These are phyloP conservation scores for Procavia capensis DNA, from an alignment of 2,113 vertebrate species.

Conservation along the genomic window DNA sequence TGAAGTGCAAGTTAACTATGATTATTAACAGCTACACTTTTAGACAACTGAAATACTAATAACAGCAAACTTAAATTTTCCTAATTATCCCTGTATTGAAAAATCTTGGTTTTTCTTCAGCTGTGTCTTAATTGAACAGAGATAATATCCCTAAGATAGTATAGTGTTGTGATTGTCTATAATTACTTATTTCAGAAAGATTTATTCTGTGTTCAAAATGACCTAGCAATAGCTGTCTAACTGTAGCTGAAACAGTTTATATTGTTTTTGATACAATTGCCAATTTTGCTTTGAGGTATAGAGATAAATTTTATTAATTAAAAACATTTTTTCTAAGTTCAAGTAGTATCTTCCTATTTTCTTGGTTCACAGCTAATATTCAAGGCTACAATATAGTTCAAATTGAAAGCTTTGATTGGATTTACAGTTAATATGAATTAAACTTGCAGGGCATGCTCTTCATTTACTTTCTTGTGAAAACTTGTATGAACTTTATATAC, in stretches of 20 bases:
- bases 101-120: constrained; percentile 31
- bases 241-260: constrained; percentile 66
- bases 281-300: constrained; percentile 55
- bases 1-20: background rate
- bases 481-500: constrained; percentile 58
- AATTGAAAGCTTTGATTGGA: background rate
- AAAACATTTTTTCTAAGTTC: background rate
- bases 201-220: constrained; percentile 67
- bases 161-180: constrained; percentile 35
- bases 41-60: background rate
- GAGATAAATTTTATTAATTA: background rate
- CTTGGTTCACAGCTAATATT: constrained; percentile 25
- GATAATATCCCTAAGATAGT: constrained; percentile 49
- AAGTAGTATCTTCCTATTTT: constrained; percentile 34
- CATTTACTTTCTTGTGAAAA: constrained; percentile 63
- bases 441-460: background rate
- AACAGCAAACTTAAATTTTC: constrained; percentile 22
- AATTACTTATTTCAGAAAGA: constrained; percentile 69
- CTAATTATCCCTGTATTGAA: constrained; percentile 51
- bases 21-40: constrained; percentile 28
- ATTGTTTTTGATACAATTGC: constrained; percentile 41
- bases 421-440: constrained; percentile 55
- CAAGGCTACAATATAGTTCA: constrained; percentile 22
- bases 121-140: constrained; percentile 56
- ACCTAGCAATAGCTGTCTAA: constrained; percentile 21